Evolutionary conservation across 2,797 vertebrate species (phyloP), one percentile per base, ranked within the genome.

Genomic region (Uromys caudimaculatus): DNA sequence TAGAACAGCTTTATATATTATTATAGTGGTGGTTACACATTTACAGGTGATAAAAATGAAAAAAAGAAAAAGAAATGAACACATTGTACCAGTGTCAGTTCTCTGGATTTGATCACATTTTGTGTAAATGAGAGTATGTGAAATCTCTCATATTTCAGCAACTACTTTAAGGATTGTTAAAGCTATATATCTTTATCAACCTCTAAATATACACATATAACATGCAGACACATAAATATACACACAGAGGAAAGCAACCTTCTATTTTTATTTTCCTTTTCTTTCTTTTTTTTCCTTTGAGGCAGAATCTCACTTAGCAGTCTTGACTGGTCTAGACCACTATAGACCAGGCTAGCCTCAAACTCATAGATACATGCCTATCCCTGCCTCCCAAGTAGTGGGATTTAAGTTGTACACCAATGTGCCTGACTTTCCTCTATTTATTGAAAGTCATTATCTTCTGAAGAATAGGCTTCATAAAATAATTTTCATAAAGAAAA

Each of bases 401-500:
- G 1, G 6, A n/a, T 83, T 83, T 62, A 83, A 44, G 79, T 82
- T 82, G 11, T 17, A 41, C 13, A 52, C 35, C 52, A 82, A 13
- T 38, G 27, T 60, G n/a, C 24, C 14, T 82, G 56, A 27, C 56
- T 75, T 58, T 17, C 24, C 44, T 17, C 38, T 91, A 27, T 32
- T 75, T 88, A 90, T 38, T 71, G 56, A 75, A 54, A 54, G 21
- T 73, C 14, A 77, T 56, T 91, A 90, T 7, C 6, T 86, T 88
- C 77, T 84, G 35, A 87, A 76, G 76, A 24, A 83, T 82, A 64
- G 41, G 27, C 44, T 88, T 93, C 71, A 69, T 81, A 77, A 85
- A 6, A 32, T 41, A 19, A 41, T 85, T 93, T 93, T 90, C 14
- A 35, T 82, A 88, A 93, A 60, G 73, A 91, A 95, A 93, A 60